Percentiles rank a stretch among this genome's conserved stretches.
These are phyloP conservation scores for Mus caroli DNA, from an alignment of 2,797 vertebrate genomes.

Conservation along the genomic window DNA sequence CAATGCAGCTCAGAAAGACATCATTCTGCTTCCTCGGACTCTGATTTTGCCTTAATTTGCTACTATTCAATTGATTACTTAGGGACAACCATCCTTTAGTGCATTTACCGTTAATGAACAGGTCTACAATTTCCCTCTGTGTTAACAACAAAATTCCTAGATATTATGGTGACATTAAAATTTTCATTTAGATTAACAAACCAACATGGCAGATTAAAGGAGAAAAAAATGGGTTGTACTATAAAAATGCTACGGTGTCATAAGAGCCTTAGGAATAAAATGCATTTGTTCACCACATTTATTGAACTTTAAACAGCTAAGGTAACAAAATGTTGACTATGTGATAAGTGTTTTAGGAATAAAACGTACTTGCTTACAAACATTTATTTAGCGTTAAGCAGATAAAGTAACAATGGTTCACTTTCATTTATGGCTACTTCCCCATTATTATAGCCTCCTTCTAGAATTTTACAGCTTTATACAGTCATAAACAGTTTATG, in stretches of 20 bases:
- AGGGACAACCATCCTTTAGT: not conserved
- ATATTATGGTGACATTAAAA: slow-evolving; percentile 12
- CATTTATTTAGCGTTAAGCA: slow-evolving; percentile 32
- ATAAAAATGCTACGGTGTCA: slow-evolving; percentile 32
- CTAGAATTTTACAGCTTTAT: slow-evolving; percentile 29
- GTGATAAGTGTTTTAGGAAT: slow-evolving; percentile 17
- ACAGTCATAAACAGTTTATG: slow-evolving; percentile 24
- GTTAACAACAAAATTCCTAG: slow-evolving; percentile 1
- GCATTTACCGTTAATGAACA: slow-evolving; percentile 27
- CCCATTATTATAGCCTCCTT: not conserved
- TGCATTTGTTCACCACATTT: not conserved
- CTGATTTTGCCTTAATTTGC: slow-evolving; percentile 49
- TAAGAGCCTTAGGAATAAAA: slow-evolving; percentile 44
- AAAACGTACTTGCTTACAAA: not conserved
- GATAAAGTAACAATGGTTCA: not conserved
- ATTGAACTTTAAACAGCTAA: slow-evolving; percentile 28
- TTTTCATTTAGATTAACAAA: slow-evolving; percentile 48
- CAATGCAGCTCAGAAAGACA: not conserved
- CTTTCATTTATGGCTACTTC: not conserved
- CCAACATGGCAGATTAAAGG: slow-evolving; percentile 25
- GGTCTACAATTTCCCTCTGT: not conserved
- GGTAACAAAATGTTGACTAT: not conserved
- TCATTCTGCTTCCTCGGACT: slow-evolving; percentile 17
- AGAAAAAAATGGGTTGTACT: not conserved
- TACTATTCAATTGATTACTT: slow-evolving; percentile 38